Percentiles rank a stretch among this genome's conserved stretches.
phyloP scores from a whole-genome alignment of 1,140 invertebrate genomes.

The Calliphora vicina region DNA sequence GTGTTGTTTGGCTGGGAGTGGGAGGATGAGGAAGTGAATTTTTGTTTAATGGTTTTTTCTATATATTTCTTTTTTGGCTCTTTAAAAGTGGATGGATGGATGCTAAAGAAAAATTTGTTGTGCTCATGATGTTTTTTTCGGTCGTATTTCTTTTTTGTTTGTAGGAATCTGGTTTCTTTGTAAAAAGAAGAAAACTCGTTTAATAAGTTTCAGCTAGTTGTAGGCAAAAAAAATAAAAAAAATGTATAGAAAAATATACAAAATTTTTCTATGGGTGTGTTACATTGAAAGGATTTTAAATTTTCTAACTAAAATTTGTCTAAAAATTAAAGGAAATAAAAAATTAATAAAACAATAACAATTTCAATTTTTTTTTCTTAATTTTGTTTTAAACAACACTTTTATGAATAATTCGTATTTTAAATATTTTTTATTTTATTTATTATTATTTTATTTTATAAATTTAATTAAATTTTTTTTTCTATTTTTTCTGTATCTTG shows the following conservation, averaged over 20 bases:
- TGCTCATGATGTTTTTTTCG: background rate
- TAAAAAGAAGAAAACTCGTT: conserved; percentile 6
- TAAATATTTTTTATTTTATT: background rate
- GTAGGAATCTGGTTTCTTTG: background rate
- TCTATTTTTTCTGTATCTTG: background rate
- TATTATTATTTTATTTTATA: background rate
- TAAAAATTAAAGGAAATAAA: background rate
- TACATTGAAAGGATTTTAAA: background rate
- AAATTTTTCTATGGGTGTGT: conserved; percentile 24
- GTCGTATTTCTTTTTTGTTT: background rate
- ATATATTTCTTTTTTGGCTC: background rate
- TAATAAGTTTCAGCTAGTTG: background rate
- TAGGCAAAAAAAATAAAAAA: background rate
- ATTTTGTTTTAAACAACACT: no score
- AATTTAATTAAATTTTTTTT: background rate
- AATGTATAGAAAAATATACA: background rate
- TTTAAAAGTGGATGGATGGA: background rate
- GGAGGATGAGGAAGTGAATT: background rate
- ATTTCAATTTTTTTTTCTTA: no score
- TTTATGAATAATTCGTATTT: no score
- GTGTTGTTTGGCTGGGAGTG: background rate
- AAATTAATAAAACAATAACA: no score
- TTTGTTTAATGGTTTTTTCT: no score
- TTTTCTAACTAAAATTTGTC: background rate
- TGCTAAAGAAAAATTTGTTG: background rate